Percentiles rank a stretch among this genome's conserved stretches.
phyloP scores from a whole-genome alignment of 2,888 invertebrate species.

The Lasioglossum zephyrum region DNA sequence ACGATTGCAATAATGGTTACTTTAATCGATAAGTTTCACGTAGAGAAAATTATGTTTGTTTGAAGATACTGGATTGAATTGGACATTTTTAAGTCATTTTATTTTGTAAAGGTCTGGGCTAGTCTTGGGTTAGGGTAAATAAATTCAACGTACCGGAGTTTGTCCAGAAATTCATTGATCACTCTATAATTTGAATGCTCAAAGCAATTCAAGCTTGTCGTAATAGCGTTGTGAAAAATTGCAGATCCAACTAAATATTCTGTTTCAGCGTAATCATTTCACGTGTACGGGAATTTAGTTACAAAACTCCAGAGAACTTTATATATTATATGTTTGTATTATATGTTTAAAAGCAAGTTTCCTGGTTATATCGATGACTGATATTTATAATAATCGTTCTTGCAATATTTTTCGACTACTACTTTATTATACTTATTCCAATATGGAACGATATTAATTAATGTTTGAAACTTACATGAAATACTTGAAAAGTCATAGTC shows the following conservation, averaged over 20 bases:
- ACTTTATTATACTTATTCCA: neutral
- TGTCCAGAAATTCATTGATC: conserved; percentile 16
- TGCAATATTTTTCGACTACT: neutral
- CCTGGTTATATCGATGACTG: neutral
- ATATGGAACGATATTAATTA: neutral
- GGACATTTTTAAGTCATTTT: too few relatives aligned
- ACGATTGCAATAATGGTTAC: too few relatives aligned
- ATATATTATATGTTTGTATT: too few relatives aligned
- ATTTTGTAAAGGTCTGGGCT: too few relatives aligned
- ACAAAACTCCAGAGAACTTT: neutral
- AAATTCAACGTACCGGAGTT: too few relatives aligned
- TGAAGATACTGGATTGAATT: too few relatives aligned
- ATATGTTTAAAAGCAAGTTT: neutral
- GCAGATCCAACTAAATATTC: conserved; percentile 1
- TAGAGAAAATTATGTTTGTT: neutral
- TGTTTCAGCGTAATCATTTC: too few relatives aligned
- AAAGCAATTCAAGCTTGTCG: conserved; percentile 78
- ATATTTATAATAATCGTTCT: neutral
- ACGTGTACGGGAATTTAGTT: neutral
- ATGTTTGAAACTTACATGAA: neutral
- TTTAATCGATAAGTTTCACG: neutral
- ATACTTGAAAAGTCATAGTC: neutral
- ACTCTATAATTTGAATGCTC: conserved; percentile 57
- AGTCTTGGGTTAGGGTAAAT: too few relatives aligned
- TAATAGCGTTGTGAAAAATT: conserved; percentile 60